These are phyloP conservation scores for Trachops cirrhosus DNA, from an alignment of 2,797 vertebrate genomes.

Conservation along the genomic window DNA sequence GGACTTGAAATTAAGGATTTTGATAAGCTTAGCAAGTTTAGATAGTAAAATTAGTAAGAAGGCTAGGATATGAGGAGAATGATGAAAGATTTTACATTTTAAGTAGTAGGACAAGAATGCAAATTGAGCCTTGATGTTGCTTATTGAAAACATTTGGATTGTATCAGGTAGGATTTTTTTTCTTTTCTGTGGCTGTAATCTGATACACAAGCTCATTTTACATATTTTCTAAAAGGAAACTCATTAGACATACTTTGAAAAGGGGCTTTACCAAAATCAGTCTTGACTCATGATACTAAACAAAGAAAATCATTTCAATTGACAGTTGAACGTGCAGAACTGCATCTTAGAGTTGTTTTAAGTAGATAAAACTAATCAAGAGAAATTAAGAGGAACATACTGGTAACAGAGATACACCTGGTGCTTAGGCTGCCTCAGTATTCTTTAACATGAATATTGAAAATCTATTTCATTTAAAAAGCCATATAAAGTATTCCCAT, in stretches of 20 bases:
- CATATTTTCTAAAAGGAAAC: background rate
- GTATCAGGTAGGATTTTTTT: background rate
- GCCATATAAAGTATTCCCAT: background rate
- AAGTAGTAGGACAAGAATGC: background rate
- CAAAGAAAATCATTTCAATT: background rate
- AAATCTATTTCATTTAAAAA: constrained; percentile 3
- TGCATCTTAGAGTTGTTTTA: background rate
- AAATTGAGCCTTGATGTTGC: background rate
- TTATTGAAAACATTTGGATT: constrained; percentile 3
- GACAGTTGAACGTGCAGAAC: background rate
- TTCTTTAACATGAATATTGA: background rate
- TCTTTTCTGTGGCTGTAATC: background rate
- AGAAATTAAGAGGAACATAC: background rate
- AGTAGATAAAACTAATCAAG: background rate
- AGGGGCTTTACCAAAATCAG: background rate
- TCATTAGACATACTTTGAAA: background rate
- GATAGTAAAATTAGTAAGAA: background rate
- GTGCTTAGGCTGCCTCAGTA: background rate
- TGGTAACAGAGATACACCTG: background rate
- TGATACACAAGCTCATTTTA: background rate
- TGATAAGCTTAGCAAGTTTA: background rate
- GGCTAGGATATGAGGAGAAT: background rate
- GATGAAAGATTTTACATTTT: background rate
- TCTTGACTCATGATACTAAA: background rate
- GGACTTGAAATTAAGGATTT: background rate